A percentile compares a stretch with the other conserved stretches of the same genome.
These are phyloP conservation scores for Rhea pennata DNA, from an alignment of 2,113 vertebrate genomes.

Conservation along the genomic window DNA sequence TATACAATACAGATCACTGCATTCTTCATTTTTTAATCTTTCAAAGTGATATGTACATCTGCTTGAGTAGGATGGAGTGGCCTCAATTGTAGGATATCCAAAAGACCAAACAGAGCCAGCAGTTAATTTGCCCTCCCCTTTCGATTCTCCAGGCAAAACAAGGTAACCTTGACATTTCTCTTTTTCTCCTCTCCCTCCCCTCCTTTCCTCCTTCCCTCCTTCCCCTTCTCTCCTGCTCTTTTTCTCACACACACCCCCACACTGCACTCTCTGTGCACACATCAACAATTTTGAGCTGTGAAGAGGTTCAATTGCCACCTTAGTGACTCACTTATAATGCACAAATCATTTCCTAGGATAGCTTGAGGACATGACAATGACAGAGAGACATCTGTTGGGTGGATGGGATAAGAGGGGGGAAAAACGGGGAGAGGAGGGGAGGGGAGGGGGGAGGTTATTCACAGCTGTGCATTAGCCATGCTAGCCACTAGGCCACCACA, in stretches of 20 bases:
- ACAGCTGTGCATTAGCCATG: constrained; percentile 80
- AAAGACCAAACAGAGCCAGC: constrained; percentile 58
- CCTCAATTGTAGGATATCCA: constrained; percentile 48
- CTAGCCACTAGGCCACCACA: constrained; percentile 80
- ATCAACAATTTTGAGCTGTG: constrained; percentile 82
- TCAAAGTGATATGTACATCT: constrained; percentile 74
- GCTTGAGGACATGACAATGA: constrained; percentile 83
- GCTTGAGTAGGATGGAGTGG: constrained; percentile 27
- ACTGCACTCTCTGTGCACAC: constrained; percentile 66
- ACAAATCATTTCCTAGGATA: constrained; percentile 80
- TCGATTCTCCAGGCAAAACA: constrained; percentile 66
- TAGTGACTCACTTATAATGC: constrained; percentile 78
- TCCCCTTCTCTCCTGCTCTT: constrained; percentile 28
- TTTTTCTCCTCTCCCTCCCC: background rate
- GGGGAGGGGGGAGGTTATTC: constrained; percentile 35
- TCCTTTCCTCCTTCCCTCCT: constrained; percentile 17
- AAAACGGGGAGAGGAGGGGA: background rate
- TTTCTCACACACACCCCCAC: background rate
- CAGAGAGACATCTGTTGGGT: constrained; percentile 83
- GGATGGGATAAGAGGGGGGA: constrained; percentile 46
- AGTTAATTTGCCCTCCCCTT: constrained; percentile 65
- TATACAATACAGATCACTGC: constrained; percentile 77
- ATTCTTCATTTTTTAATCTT: constrained; percentile 79
- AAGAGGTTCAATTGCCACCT: constrained; percentile 83
- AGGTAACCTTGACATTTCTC: constrained; percentile 78